These are phyloP conservation scores for Papilio glaucus DNA, from an alignment of 1,140 invertebrate genomes.

Conservation along the genomic window DNA sequence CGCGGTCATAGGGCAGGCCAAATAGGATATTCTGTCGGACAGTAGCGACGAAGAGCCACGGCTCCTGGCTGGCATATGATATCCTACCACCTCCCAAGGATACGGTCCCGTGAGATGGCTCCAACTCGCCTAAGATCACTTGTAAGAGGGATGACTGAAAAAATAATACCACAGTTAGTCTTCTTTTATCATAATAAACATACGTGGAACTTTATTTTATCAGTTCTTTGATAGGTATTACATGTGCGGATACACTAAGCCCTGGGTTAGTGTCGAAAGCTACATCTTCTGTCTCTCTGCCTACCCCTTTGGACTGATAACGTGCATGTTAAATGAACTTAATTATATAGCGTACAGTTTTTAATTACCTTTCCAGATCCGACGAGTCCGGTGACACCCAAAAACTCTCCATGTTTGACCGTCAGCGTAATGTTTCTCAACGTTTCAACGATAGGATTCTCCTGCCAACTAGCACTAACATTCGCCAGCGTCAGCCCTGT, in stretches of 20 bases:
- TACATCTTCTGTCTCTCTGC: too few species aligned
- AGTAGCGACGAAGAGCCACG: conserved; percentile 89
- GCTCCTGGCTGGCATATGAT: conserved; percentile 90
- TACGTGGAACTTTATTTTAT: not conserved
- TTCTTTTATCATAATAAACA: not conserved
- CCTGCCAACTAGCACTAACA: conserved; percentile 85
- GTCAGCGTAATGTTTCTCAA: conserved; percentile 86
- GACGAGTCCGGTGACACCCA: conserved; percentile 90
- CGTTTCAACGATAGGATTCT: conserved; percentile 84
- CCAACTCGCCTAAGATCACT: conserved; percentile 88
- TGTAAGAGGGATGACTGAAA: conserved; percentile 90
- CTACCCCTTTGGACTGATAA: not conserved
- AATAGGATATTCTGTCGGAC: conserved; percentile 92
- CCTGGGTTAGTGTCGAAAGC: too few species aligned
- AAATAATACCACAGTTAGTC: conserved; percentile 36
- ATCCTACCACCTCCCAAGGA: conserved; percentile 85
- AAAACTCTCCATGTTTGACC: conserved; percentile 86
- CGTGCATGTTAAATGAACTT: not conserved
- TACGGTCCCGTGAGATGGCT: conserved; percentile 85
- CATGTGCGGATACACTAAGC: too few species aligned
- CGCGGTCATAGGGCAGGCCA: conserved; percentile 86
- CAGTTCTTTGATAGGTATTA: too few species aligned
- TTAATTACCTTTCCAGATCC: conserved; percentile 89
- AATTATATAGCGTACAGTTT: conserved; percentile 42
- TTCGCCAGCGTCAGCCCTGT: conserved; percentile 80